These are phyloP conservation scores for Meriones psammophilus DNA, from an alignment of 2,797 vertebrate species.

Conservation along the genomic window DNA sequence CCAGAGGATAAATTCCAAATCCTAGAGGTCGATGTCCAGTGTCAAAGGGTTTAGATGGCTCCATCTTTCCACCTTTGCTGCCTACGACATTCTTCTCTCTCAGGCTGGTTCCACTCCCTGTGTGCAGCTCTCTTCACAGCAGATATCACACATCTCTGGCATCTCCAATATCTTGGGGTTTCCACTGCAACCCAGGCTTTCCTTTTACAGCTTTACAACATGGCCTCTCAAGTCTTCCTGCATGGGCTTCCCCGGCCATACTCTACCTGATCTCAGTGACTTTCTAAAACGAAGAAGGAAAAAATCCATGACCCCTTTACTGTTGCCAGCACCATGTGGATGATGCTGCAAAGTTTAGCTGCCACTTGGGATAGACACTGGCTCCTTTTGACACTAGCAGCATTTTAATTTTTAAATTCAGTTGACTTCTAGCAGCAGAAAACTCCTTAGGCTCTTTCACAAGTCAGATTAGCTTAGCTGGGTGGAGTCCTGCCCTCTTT, in stretches of 20 bases:
- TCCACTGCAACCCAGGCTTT: not conserved
- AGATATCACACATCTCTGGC: not conserved
- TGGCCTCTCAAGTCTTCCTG: not conserved
- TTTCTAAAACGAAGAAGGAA: not conserved
- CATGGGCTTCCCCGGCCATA: too few relatives aligned
- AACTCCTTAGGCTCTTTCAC: not conserved
- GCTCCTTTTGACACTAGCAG: not conserved
- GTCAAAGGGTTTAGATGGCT: not conserved
- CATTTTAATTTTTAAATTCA: not conserved
- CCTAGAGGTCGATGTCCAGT: too few relatives aligned
- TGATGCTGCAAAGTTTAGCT: not conserved
- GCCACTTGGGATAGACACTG: not conserved
- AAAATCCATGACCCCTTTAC: not conserved
- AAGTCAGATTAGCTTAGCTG: not conserved
- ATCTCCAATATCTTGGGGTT: not conserved
- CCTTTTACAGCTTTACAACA: not conserved
- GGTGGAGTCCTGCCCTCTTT: not conserved
- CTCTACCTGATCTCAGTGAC: too few relatives aligned
- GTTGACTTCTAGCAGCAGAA: not conserved
- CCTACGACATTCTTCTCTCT: not conserved
- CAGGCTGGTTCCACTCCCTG: not conserved
- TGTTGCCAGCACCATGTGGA: not conserved
- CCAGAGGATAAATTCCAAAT: slow-evolving; percentile 2
- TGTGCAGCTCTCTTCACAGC: not conserved
- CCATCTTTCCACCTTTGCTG: not conserved